Percentiles rank a stretch among this genome's conserved stretches.
Conservation (phyloP, 2,113 vertebrate genomes). For the Vulpes ferrilata region DNA sequence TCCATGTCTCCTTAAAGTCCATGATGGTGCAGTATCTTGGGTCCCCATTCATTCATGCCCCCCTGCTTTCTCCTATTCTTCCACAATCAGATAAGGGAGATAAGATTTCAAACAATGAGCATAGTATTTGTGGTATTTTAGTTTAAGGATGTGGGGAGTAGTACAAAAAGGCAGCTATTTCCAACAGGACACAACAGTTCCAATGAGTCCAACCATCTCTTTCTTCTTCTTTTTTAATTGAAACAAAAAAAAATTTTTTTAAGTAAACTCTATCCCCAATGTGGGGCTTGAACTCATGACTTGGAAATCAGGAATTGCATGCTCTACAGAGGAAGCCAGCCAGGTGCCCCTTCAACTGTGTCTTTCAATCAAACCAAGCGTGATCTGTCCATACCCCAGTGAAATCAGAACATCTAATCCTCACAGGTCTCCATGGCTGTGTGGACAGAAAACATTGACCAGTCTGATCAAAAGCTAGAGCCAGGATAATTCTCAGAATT, state of each 20-base stretch:
- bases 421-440: not conserved
- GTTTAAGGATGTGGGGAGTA: not conserved
- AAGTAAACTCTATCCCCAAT: not conserved
- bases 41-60: not conserved
- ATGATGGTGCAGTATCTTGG: not conserved
- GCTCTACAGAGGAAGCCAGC: not conserved
- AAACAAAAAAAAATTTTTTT: not conserved
- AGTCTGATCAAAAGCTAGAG: not conserved
- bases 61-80: not conserved
- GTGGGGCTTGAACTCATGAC: not conserved
- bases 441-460: not conserved
- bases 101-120: not conserved
- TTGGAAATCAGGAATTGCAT: not conserved
- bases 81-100: not conserved
- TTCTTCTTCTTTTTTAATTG: not conserved
- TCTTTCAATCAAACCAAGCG: constrained; percentile 57
- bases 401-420: constrained; percentile 1
- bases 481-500: not conserved
- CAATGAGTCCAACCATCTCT: not conserved
- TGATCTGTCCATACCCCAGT: not conserved
- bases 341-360: not conserved
- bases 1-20: not conserved
- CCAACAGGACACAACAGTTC: not conserved
- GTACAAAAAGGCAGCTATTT: not conserved
- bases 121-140: not conserved